phyloP scores from a whole-genome alignment of 2,888 invertebrate species.

The Synanthedon formicaeformis region DNA sequence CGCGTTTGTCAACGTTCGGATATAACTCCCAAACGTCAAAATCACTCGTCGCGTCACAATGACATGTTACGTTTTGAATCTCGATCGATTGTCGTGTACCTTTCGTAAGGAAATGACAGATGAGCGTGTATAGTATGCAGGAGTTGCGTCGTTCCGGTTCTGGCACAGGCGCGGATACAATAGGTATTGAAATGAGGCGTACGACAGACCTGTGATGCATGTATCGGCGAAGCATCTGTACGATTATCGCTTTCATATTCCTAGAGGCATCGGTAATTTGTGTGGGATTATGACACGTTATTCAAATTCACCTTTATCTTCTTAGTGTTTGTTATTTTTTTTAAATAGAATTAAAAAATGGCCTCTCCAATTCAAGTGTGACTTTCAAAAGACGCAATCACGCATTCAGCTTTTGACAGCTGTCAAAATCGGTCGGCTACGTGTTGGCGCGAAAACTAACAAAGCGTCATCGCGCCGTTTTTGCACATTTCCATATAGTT shows the following conservation, averaged over 20 bases:
- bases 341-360: slow-evolving; percentile 6
- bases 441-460: slow-evolving; percentile 60
- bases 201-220: slow-evolving; percentile 32
- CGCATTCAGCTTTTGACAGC: slow-evolving; percentile 53
- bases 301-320: slow-evolving; percentile 32
- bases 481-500: slow-evolving; percentile 43
- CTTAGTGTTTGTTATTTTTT: slow-evolving; percentile 14
- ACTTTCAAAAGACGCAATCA: slow-evolving; percentile 46
- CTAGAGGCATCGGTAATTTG: slow-evolving; percentile 46
- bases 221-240: slow-evolving; percentile 53
- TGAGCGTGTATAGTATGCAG: slow-evolving; percentile 34
- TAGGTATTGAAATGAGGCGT: slow-evolving; percentile 59
- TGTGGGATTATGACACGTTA: slow-evolving; percentile 56
- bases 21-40: slow-evolving; percentile 36
- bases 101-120: slow-evolving; percentile 49
- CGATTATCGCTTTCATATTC: slow-evolving; percentile 53
- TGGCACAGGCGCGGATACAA: slow-evolving; percentile 32
- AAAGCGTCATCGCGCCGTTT: slow-evolving; percentile 38
- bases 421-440: slow-evolving; percentile 53
- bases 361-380: slow-evolving; percentile 21
- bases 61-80: slow-evolving; percentile 50
- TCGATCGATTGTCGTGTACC: slow-evolving; percentile 52
- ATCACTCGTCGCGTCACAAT: slow-evolving; percentile 43
- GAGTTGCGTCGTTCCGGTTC: slow-evolving; percentile 39
- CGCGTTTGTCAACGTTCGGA: slow-evolving; percentile 44